These are phyloP conservation scores for Zele albiditarsus DNA, from an alignment of 2,888 invertebrate species.

Conservation along the genomic window DNA sequence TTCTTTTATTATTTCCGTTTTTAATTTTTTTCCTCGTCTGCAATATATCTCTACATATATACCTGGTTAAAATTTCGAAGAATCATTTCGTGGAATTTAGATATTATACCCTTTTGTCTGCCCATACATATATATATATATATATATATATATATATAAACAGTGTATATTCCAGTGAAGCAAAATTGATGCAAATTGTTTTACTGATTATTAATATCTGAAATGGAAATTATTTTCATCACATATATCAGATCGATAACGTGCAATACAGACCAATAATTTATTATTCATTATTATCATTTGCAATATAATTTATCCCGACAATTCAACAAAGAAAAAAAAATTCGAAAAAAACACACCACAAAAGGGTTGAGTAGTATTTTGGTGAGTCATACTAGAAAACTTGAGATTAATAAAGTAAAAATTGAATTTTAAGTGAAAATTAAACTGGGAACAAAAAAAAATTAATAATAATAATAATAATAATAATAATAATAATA, in stretches of 20 bases:
- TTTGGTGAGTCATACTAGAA: too few species aligned
- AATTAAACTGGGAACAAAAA: background rate
- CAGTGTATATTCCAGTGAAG: background rate
- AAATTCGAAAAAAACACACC: background rate
- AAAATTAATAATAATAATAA: background rate
- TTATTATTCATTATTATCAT: too few species aligned
- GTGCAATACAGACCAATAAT: too few species aligned
- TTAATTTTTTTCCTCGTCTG: background rate
- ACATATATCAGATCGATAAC: too few species aligned
- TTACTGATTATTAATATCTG: background rate
- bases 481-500: too few species aligned
- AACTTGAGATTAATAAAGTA: too few species aligned
- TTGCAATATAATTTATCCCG: too few species aligned
- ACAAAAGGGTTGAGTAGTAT: too few species aligned
- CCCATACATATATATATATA: too few species aligned
- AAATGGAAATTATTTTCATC: background rate
- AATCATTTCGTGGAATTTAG: background rate
- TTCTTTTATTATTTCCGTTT: background rate
- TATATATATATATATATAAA: too few species aligned
- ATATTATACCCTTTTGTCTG: background rate
- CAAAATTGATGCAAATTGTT: slow-evolving; percentile 39
- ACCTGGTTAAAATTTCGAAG: background rate
- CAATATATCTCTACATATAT: background rate
- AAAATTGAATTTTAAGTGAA: background rate
- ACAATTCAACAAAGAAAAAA: background rate